Evolutionary conservation across 2,888 invertebrate genomes (phyloP).

Genomic region (Xanthia icteritia): DNA sequence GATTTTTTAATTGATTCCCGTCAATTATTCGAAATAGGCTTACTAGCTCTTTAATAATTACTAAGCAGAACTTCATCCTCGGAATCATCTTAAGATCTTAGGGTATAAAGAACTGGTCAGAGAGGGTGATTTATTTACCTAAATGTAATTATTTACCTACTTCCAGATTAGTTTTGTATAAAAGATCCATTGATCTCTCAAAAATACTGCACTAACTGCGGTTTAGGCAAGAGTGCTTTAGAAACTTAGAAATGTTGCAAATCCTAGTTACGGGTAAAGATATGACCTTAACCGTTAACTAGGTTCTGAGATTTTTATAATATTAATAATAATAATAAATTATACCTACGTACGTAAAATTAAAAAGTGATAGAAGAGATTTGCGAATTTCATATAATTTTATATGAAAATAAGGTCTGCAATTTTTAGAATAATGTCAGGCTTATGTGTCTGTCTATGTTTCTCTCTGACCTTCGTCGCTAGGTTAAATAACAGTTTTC

Average conservation of each 20-base stretch:
- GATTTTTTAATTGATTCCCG: not conserved
- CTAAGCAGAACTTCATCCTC: not conserved
- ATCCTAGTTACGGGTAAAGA: not conserved
- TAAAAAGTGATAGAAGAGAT: too few species aligned
- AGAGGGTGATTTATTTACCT: not conserved
- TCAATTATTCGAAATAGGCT: not conserved
- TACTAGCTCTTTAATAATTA: too few species aligned
- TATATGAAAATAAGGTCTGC: too few species aligned
- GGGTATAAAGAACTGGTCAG: not conserved
- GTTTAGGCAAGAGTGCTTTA: not conserved
- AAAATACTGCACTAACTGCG: not conserved
- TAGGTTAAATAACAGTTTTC: not conserved
- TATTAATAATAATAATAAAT: too few species aligned
- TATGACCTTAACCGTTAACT: not conserved
- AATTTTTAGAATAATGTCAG: not conserved
- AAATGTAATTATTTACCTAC: not conserved
- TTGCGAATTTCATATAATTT: not conserved
- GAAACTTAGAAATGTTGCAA: not conserved
- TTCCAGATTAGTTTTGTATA: not conserved
- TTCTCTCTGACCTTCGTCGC: not conserved
- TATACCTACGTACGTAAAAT: not conserved
- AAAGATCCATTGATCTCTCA: not conserved
- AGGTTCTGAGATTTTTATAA: too few species aligned
- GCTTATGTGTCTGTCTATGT: too few species aligned
- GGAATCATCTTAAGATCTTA: not conserved